Base-by-base conservation (phyloP, 2,113 vertebrate species). In the Capreolus pygargus region DNA sequence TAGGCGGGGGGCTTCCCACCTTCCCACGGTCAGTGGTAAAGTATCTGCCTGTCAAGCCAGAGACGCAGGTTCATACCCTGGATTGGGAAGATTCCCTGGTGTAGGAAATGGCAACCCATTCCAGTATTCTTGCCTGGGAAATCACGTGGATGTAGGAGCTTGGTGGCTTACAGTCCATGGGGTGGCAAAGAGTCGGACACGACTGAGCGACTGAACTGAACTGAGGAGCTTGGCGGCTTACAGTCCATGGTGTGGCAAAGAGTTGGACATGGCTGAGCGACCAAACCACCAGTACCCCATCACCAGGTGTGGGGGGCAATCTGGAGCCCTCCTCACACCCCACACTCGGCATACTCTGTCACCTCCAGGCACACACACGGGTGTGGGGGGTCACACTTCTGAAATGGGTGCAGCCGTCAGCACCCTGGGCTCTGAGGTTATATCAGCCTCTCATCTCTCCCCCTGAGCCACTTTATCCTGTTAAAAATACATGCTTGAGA, bases 381-480 rank as follows among this genome's bases (percentile, higher is more conserved):
- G 36, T 36, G 55, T 33, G 16, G 7, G 7, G 23, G 13, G 25
- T 5, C 2, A 12, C 17, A 9, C 25, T 67, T 43, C 5, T 6
- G 6, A 4, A 23, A 36, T 14, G 36, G 3, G 7, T 7, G 74
- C 1, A 6, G 11, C 19, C 2, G 0, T 17, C 28, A 7, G 30
- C 57, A 57, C 16, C 39, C 36, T 30, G 16, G 79, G 36, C 55
- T 78, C 88, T 33, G 43, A 43, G 28, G 30, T 12, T 9, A 3
- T 67, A 45, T 64, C 6, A 6, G 55, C 30, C 19, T 67, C 19
- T 30, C n/a, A 2, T 58, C 33, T 36, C 30, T 64, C 28, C 23
- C 88, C n/a, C 19, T 4, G 7, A 27, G 30, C 83, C 1, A 6
- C 43, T 70, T 92, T 7, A 27, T 85, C 39, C 45, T 55, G 5